A percentile compares a stretch with the other conserved stretches of the same genome.
These are phyloP conservation scores for Acanthoscelides obtectus DNA, from an alignment of 2,888 invertebrate genomes.

Conservation along the genomic window DNA sequence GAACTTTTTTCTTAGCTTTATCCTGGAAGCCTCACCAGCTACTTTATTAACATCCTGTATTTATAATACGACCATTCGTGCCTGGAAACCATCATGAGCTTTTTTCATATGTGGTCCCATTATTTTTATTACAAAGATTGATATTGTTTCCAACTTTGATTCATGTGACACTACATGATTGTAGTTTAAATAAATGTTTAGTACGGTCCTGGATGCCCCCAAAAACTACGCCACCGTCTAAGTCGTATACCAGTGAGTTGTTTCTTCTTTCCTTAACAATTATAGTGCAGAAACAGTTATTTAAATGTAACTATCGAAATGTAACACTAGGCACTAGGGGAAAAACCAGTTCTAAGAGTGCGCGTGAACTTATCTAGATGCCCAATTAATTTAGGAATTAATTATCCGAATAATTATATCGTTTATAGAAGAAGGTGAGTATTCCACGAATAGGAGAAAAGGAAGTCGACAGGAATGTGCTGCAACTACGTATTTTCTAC, in stretches of 20 bases:
- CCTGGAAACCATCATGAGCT: too few relatives aligned
- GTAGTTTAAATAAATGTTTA: too few relatives aligned
- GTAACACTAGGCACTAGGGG: neutral
- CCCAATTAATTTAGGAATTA: conserved; percentile 5
- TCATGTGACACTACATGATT: too few relatives aligned
- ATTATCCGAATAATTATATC: conserved; percentile 2
- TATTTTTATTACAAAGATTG: too few relatives aligned
- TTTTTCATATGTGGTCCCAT: too few relatives aligned
- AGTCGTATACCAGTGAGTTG: neutral
- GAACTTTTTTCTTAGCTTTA: too few relatives aligned
- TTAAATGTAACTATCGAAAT: neutral
- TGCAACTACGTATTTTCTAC: neutral
- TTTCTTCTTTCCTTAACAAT: neutral
- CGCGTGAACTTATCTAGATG: neutral
- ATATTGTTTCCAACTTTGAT: too few relatives aligned
- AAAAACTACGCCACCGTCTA: neutral
- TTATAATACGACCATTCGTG: too few relatives aligned
- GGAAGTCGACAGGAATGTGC: neutral
- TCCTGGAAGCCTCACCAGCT: too few relatives aligned
- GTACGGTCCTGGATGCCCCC: too few relatives aligned
- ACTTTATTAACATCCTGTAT: too few relatives aligned
- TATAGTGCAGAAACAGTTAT: neutral
- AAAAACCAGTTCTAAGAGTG: neutral
- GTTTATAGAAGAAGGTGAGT: neutral
- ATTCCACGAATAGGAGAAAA: neutral